Base-by-base conservation (phyloP, 2,888 invertebrate species). In the Sipunculus nudus region DNA sequence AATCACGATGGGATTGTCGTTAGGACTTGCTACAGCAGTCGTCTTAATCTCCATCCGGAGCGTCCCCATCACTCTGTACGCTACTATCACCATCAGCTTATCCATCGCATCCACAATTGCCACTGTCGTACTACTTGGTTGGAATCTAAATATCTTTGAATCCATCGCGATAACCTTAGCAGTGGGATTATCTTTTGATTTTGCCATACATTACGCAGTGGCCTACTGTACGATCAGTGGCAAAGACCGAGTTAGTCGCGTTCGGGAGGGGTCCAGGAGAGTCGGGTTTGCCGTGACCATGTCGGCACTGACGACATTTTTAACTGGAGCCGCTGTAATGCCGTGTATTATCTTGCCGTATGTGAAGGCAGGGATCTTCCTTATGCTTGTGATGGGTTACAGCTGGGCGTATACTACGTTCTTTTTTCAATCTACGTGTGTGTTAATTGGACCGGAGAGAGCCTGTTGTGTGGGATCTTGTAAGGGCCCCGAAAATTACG, bases 121-220 rank as follows among this genome's bases (percentile, higher is more conserved):
- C 4, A 70, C 78, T n/a, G 75, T 86, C 47, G 84, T 85, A 1
- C 68, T 81, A 21, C 61, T 84, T 4, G 92, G 90, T 53, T 96
- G 96, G 96, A 91, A 91, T 80, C 86, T 96, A 50, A 94, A 95
- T 85, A 89, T 96, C 68, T 86, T 96, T 67, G 96, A 96, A 84
- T 93, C 95, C 75, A 89, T 94, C 63, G 92, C 93, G 19, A 90
- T 96, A 62, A 92, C 93, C 16, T 91, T 94, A 8, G 93, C 94
- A 4, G 93, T 96, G 72, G 96, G 95, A 25, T 86, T 96, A 72
- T 91, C 94, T 26, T 92, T 94, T 28, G 96, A 96, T 85, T 95
- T 94, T 80, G 92, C 92, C 84, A 87, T 96, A 53, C 94, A 95
- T 82, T 93, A 93, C 79, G 90, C 91, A 54, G 89, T 95, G 62